A percentile compares a stretch with the other conserved stretches of the same genome.
Conservation (phyloP, 2,797 vertebrate genomes). For the Falco rusticolus region DNA sequence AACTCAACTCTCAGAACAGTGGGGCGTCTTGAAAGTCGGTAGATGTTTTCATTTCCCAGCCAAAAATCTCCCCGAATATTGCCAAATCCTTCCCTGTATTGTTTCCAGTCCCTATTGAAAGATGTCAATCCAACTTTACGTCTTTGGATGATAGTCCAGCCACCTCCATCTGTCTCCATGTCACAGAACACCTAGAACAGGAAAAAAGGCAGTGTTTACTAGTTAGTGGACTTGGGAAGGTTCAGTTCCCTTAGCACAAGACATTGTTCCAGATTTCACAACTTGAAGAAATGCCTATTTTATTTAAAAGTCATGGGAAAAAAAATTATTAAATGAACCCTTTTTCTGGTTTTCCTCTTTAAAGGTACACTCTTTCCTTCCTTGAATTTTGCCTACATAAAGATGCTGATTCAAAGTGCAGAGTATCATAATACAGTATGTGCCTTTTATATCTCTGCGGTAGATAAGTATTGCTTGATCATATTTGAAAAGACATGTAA, state of each 20-base stretch:
- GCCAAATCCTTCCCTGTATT: constrained; percentile 94
- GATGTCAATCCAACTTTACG: constrained; percentile 91
- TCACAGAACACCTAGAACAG: constrained; percentile 90
- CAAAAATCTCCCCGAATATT: constrained; percentile 95
- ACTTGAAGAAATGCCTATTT: background rate
- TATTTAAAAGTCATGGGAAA: background rate
- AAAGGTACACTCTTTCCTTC: background rate
- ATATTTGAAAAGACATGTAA: background rate
- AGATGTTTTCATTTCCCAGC: constrained; percentile 96
- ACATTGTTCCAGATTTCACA: background rate
- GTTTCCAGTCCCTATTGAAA: constrained; percentile 94
- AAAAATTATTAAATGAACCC: background rate
- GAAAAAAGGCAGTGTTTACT: background rate
- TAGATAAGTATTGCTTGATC: background rate
- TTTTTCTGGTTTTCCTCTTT: background rate
- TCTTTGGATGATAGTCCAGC: constrained; percentile 96
- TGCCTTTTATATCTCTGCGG: background rate
- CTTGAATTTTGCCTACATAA: background rate
- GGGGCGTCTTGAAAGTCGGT: constrained; percentile 89
- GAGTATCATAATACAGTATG: background rate
- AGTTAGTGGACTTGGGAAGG: background rate
- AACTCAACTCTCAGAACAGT: constrained; percentile 90
- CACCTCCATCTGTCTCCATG: constrained; percentile 93
- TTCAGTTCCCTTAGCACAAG: background rate
- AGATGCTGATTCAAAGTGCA: background rate